A percentile compares a stretch with the other conserved stretches of the same genome.
Evolutionary conservation across 2,113 vertebrate species (phyloP).

Genomic region (Oenanthe melanoleuca): DNA sequence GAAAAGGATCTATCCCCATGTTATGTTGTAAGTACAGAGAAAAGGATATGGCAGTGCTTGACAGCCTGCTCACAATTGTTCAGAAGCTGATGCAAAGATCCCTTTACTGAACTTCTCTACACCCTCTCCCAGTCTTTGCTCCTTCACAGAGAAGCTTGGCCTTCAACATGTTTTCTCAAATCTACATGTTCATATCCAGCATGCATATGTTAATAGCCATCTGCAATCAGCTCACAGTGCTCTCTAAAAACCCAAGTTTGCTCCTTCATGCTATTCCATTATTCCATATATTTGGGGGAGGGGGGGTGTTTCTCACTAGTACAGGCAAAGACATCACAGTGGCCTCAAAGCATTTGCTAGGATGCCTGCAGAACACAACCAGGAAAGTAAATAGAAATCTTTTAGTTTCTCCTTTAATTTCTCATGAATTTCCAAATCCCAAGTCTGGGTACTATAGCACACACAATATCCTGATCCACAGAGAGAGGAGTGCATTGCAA

Average conservation of each 20-base stretch:
- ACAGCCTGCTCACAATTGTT: background rate
- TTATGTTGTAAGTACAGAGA: background rate
- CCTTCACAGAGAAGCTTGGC: background rate
- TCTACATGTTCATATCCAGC: background rate
- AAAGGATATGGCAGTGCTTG: background rate
- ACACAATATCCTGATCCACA: background rate
- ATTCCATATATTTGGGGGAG: background rate
- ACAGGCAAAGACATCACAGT: background rate
- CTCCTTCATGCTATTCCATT: background rate
- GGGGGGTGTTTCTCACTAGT: background rate
- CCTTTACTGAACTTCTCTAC: background rate
- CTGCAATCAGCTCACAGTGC: background rate
- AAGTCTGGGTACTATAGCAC: background rate
- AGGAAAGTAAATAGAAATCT: background rate
- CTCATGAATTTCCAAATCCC: background rate
- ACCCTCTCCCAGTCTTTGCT: background rate
- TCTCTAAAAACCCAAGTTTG: background rate
- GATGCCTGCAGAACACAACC: background rate
- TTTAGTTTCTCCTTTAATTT: background rate
- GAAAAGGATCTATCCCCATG: background rate
- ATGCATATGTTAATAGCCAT: background rate
- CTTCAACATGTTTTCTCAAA: background rate
- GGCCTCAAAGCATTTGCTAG: background rate
- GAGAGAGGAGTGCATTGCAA: accelerated
- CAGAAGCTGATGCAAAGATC: background rate